Conservation (phyloP, 2,113 vertebrate genomes). For the Eptesicus fuscus region DNA sequence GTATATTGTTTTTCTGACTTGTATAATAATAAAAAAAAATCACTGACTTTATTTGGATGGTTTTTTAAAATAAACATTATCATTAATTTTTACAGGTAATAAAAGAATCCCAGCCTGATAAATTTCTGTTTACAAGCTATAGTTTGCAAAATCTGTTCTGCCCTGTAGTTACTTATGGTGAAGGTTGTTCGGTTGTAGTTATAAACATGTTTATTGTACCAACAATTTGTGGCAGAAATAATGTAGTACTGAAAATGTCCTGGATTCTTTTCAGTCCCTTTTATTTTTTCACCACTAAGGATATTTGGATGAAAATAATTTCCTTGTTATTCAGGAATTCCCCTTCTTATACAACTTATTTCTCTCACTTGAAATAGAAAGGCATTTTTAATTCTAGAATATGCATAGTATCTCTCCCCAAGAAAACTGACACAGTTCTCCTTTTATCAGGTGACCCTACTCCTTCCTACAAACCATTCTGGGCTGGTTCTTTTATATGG, state of each 20-base stretch:
- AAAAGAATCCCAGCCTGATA: neutral
- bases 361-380: slow-evolving; percentile 54
- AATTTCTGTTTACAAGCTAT: neutral
- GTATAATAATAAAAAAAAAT: neutral
- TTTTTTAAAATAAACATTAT: slow-evolving; percentile 20
- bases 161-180: neutral
- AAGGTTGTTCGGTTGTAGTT: neutral
- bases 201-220: neutral
- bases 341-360: slow-evolving; percentile 25
- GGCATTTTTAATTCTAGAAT: slow-evolving; percentile 47
- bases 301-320: slow-evolving; percentile 42
- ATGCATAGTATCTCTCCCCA: neutral
- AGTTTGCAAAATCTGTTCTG: neutral
- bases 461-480: neutral
- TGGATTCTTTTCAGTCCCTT: neutral
- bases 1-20: neutral
- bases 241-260: neutral
- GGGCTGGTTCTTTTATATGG: neutral
- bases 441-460: neutral
- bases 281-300: neutral
- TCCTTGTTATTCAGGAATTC: slow-evolving; percentile 33
- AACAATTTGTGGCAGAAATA: neutral
- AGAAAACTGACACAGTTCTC: neutral
- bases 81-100: neutral
- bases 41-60: neutral